Evolutionary conservation across 2,113 vertebrate genomes (phyloP), one percentile per base, ranked within the genome.

Genomic region (Todiramphus chloris): DNA sequence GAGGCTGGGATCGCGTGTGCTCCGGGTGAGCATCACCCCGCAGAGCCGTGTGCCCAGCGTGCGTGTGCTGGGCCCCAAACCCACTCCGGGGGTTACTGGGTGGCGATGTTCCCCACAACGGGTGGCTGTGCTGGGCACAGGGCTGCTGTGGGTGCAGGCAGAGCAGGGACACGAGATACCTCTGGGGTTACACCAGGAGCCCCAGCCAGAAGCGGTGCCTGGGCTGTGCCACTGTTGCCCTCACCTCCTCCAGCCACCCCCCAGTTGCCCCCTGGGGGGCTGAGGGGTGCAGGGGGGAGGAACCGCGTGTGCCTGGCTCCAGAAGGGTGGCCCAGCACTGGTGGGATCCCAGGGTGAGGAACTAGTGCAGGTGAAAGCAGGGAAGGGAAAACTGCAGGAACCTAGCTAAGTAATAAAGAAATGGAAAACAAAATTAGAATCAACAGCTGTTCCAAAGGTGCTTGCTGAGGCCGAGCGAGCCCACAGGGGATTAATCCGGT

Each of bases 1-100:
- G 17, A n/a, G 46, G 14, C 8, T 43, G 28, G 8, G 1, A 64
- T n/a, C 3, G 2, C 1, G 0, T 2, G 41, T 9, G 21, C 23
- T 15, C 15, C 44, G 12, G 50, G 50, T 51, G 50, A 51, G 50
- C 50, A 51, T 51, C 50, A 51, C 50, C 50, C 50, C 14, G 50
- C 50, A 25, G 13, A 51, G 50, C 50, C 24, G 13, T 25, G 24
- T 51, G 24, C 50, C 24, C 50, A 14, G 50, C 6, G 50, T 51
- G 50, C 6, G 50, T 51, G 50, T 51, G 9, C 33, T 44, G 41
- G 2, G 5, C 14, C 14, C 70, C 43, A 19, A 19, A 7, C 16
- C 23, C 21, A 9, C 24, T 1, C 5, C 10, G 18, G 56, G 70
- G 21, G 31, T 28, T 33, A 35, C 15, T 6, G 2, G 31, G 23